Evolutionary conservation across 2,888 invertebrate genomes (phyloP).

Genomic region (Drosophila cognata): DNA sequence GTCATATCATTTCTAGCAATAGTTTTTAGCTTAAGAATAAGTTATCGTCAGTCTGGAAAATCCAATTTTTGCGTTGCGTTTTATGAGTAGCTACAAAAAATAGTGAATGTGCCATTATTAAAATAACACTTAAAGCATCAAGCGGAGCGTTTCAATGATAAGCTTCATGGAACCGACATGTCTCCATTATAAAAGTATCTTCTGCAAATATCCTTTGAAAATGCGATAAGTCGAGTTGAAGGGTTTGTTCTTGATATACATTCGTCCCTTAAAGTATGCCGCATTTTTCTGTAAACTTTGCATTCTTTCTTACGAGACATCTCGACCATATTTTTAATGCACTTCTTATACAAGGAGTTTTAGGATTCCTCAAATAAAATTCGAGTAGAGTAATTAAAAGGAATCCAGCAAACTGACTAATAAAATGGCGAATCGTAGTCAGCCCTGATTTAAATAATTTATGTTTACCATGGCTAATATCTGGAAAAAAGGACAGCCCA

Average conservation of each 20-base stretch:
- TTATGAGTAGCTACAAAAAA: neutral
- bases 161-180: neutral
- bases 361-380: no score
- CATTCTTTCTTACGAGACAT: neutral
- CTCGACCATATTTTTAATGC: neutral
- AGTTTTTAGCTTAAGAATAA: neutral
- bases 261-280: neutral
- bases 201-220: neutral
- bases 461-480: neutral
- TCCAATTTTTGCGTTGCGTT: neutral
- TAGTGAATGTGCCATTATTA: neutral
- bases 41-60: neutral
- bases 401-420: no score
- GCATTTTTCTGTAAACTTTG: neutral
- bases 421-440: no score
- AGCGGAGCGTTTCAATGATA: neutral
- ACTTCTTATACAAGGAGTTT: neutral
- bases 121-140: neutral
- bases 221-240: neutral
- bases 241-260: neutral
- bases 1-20: neutral
- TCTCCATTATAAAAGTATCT: neutral
- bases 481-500: neutral
- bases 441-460: neutral
- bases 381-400: neutral